Percentiles rank a stretch among this genome's conserved stretches.
Evolutionary conservation across 1,140 invertebrate genomes (phyloP).

Genomic region (Calliopsis andreniformis): DNA sequence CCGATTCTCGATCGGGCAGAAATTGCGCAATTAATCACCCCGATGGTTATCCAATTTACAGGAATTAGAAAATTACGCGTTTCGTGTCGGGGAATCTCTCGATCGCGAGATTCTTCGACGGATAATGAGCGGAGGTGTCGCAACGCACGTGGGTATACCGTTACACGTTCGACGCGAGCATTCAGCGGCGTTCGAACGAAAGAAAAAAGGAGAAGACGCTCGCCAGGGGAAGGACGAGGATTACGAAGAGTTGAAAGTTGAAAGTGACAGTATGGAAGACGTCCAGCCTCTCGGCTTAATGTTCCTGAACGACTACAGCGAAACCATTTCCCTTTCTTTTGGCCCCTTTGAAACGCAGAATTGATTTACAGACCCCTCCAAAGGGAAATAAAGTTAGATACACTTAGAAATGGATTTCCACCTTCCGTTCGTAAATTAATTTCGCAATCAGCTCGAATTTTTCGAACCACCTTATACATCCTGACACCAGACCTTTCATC

Average conservation of each 20-base stretch:
- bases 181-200: conserved; percentile 9
- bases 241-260: conserved; percentile 60
- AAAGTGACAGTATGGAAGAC: conserved; percentile 48
- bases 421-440: too few relatives aligned
- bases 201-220: conserved; percentile 6
- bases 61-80: conserved; percentile 43
- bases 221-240: not conserved
- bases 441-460: not conserved
- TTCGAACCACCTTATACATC: not conserved
- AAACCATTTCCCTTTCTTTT: too few relatives aligned
- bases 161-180: conserved; percentile 31
- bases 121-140: conserved; percentile 42
- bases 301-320: not conserved
- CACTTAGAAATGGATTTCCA: too few relatives aligned
- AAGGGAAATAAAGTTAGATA: too few relatives aligned
- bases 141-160: conserved; percentile 46
- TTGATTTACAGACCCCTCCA: too few relatives aligned
- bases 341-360: not conserved
- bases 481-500: not conserved
- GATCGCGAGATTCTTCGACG: conserved; percentile 14
- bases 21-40: conserved; percentile 6
- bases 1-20: not conserved
- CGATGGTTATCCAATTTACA: conserved; percentile 25
- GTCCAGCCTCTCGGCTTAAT: not conserved
- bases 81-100: not conserved